phyloP scores from a whole-genome alignment of 2,113 vertebrate species.

The Okapia johnstoni region DNA sequence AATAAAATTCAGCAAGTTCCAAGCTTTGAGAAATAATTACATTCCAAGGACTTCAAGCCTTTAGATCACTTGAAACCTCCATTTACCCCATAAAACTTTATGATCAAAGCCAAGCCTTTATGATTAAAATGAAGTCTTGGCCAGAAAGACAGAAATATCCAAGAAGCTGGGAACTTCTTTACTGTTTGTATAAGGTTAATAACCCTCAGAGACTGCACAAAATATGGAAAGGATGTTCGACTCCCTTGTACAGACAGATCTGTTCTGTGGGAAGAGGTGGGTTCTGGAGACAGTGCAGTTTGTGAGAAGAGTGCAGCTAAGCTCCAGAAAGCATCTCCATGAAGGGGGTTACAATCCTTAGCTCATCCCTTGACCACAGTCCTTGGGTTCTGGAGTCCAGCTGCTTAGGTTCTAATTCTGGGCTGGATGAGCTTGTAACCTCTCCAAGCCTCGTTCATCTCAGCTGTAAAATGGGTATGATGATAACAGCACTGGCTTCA shows the following conservation, averaged over 20 bases:
- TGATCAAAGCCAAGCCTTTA: slow-evolving; percentile 61
- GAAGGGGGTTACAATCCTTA: too few species aligned
- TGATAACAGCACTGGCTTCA: not conserved
- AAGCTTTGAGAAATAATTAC: slow-evolving; percentile 53
- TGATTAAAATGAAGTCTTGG: slow-evolving; percentile 3
- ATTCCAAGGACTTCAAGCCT: slow-evolving; percentile 27
- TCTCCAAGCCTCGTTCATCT: not conserved
- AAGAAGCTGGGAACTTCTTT: not conserved
- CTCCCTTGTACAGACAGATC: not conserved
- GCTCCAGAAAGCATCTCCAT: not conserved
- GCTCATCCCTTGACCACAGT: too few species aligned
- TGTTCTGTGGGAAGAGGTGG: not conserved
- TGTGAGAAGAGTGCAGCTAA: not conserved
- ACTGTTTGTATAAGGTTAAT: slow-evolving; percentile 1
- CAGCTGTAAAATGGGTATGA: not conserved
- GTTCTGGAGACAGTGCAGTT: not conserved
- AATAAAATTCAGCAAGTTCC: slow-evolving; percentile 45
- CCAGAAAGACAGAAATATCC: slow-evolving; percentile 31
- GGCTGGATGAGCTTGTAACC: not conserved
- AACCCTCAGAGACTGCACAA: not conserved
- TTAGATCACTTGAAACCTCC: slow-evolving; percentile 56
- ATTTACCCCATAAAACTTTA: slow-evolving; percentile 43
- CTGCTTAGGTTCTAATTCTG: not conserved
- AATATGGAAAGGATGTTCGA: not conserved
- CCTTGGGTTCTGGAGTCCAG: not conserved